A percentile compares a stretch with the other conserved stretches of the same genome.
Conservation (phyloP, 2,797 vertebrate genomes). For the Thunnus albacares region DNA sequence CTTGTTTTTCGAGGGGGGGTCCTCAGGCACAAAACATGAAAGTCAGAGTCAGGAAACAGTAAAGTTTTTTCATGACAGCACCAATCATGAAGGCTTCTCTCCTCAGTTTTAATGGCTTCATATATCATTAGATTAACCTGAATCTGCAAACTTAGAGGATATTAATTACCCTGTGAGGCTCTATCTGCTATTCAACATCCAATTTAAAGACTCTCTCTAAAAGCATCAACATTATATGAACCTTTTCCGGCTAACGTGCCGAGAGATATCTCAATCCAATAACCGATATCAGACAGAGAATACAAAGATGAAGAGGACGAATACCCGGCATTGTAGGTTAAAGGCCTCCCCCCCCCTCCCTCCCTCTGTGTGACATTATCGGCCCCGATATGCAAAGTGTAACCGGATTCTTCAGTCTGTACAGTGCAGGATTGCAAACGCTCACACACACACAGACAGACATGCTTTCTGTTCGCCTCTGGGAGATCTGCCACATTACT, state of each 20-base stretch:
- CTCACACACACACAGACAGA: constrained; percentile 15
- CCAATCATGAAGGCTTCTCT: neutral
- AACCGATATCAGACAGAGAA: neutral
- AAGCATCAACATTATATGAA: neutral
- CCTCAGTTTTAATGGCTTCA: neutral
- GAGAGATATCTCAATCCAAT: neutral
- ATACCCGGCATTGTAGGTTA: neutral
- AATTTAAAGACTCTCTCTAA: neutral
- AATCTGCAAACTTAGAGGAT: neutral
- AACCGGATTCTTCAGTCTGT: constrained; percentile 55
- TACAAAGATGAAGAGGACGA: neutral
- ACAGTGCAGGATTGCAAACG: constrained; percentile 7
- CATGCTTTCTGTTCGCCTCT: constrained; percentile 37
- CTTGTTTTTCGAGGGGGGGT: no score
- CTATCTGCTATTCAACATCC: neutral
- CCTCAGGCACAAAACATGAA: no score
- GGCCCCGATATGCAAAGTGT: constrained; percentile 56
- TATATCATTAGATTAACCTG: neutral
- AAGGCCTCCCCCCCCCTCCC: neutral
- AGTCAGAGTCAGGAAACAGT: no score
- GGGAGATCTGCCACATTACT: constrained; percentile 64
- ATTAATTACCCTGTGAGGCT: neutral
- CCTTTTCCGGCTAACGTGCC: neutral
- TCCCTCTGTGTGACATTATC: constrained; percentile 47
- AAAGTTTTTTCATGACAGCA: neutral